Evolutionary conservation across 1,140 invertebrate genomes (phyloP), one percentile per base, ranked within the genome.

Genomic region (Sycophila sp.): DNA sequence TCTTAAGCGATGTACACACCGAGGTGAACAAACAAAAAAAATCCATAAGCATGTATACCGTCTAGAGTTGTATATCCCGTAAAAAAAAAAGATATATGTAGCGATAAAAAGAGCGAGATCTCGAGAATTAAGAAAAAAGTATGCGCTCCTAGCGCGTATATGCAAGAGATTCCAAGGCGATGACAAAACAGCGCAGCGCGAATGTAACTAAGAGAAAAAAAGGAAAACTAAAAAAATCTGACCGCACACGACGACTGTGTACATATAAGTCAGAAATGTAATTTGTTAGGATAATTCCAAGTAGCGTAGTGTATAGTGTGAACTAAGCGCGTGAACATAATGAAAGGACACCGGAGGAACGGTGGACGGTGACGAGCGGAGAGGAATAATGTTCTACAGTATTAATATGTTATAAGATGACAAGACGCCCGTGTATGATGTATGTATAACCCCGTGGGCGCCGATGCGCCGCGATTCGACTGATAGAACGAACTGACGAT

Each of bases 391-490:
- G 79, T 84, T 79, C 76, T 80, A 73, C 83, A 85, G 83, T 85
- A 85, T 85, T 85, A 85, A 80, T 84, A 84, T 76, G 75, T 78
- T 84, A 69, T 69, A 85, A 83, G 82, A 51, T 69, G 70, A 79
- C 10, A 51, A 71, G 47, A n/a, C n/a, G n/a, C n/a, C n/a, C n/a
- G 36, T 42, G 65, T 36, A 49, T 49, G n/a, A n/a, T n/a, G 32
- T 22, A 17, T 19, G 30, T 34, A 36, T 67, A 45, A 65, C 19
- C n/a, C 26, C 4, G 30, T 66, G 71, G 22, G n/a, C n/a, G 19
- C 13, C 6, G 22, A 49, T 55, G 26, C 42, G 26, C 17, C 53
- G 30, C 6, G 34, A 66, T 34, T 62, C 47, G 13, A 72, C 49
- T 59, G 55, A 65, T 59, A 7, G 32, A 24, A 58, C 32, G 19